phyloP scores from a whole-genome alignment of 2,888 invertebrate species.

The Sphaeridia pumilis region DNA sequence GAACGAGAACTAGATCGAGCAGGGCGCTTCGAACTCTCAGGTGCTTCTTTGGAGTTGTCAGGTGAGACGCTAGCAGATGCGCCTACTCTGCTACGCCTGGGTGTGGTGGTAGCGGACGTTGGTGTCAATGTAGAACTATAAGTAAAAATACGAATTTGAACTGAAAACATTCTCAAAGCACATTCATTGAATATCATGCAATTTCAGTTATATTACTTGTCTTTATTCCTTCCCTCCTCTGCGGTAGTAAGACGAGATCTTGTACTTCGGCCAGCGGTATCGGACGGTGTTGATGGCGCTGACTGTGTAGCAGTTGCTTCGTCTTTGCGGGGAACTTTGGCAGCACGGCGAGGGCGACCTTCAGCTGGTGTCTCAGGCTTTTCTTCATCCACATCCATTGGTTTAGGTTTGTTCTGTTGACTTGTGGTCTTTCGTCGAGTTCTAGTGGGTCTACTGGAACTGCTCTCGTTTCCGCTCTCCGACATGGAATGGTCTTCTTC shows the following conservation, averaged over 20 bases:
- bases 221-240: slow-evolving; percentile 5
- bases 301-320: background rate
- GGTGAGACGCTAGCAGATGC: background rate
- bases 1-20: too few relatives aligned
- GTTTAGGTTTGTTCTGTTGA: background rate
- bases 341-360: slow-evolving; percentile 8
- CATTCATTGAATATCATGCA: background rate
- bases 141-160: background rate
- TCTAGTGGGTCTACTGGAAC: background rate
- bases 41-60: too few relatives aligned
- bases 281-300: too few relatives aligned
- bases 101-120: background rate
- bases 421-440: background rate
- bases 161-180: background rate
- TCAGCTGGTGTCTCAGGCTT: background rate
- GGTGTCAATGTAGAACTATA: background rate
- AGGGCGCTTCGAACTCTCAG: too few relatives aligned
- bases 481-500: background rate
- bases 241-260: slow-evolving; percentile 3
- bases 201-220: background rate
- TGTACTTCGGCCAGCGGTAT: background rate
- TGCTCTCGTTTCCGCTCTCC: background rate
- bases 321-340: background rate
- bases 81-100: background rate
- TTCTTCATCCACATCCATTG: background rate